Base-by-base conservation (phyloP, 2,797 vertebrate genomes). In the Pipistrellus pygmaeus region DNA sequence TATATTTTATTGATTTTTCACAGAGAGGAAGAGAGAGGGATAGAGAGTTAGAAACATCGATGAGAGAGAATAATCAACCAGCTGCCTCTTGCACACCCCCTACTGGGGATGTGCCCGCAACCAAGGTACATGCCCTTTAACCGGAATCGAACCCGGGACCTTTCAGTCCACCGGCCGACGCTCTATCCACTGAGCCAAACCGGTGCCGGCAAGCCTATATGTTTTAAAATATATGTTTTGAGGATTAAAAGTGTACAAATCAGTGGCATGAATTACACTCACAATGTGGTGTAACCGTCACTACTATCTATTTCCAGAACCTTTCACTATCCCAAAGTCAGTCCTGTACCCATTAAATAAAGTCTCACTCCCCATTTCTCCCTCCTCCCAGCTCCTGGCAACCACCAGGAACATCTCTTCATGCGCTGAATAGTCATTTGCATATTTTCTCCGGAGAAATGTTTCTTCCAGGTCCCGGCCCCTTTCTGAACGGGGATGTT, bases 381-480 rank as follows among this genome's bases (percentile, higher is more conserved):
- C 38, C 38, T 41, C 38, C 38, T 41, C 38, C 38, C 38, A 41
- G 38, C 38, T 41, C 38, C 38, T 41, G 38, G 38, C 38, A 83
- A 41, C 91, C 51, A 38, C 48, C 78, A 27, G 51, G 41, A 41
- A 17, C 51, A 51, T 41, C 85, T 93, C 69, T 83, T 83, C 92
- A 84, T 62, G 78, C 10, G 51, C 21, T 82, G 46, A 27, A 8
- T 71, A 51, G 51, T 53, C 7, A 6, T 81, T 87, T 73, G 84
- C 55, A 2, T 73, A 9, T 87, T 68, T 87, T 66, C 75, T 53
- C 66, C 46, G 55, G 20, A 64, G 66, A 87, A 87, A 53, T 13
- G 27, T 93, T 68, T 66, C 55, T 93, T 81, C 46, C 46, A 66
- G 76, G 82, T 55, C 35, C 73, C 66, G 84, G 68, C 91, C 76